Evolutionary conservation across 2,888 invertebrate genomes (phyloP), one percentile per base, ranked within the genome.

Genomic region (Hirtodrosophila trivittata): DNA sequence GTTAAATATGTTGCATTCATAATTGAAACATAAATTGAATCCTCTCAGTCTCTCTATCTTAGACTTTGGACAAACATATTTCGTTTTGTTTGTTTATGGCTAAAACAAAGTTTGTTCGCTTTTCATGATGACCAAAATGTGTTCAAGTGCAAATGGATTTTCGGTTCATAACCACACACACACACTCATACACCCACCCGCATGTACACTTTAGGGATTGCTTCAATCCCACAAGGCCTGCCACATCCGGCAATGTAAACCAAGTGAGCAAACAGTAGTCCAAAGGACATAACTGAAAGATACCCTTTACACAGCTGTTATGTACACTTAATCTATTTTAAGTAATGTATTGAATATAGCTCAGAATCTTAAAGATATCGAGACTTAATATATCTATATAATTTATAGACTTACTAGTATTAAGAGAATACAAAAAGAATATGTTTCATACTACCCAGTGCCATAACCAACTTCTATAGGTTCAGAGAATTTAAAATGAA

Each of bases 111-210:
- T 58, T 55, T 49, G 52, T 47, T 58, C 55, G 62, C 46, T 63
- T 68, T 55, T 69, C 59, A 63, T 67, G 65, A 64, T 49, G 52
- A 37, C 66, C 66, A 45, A 62, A 77, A 65, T 64, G 60, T 74
- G 69, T 72, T 76, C 68, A 52, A 74, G 71, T 66, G 74, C 64
- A 78, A 85, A 85, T 85, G 75, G 86, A 78, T 75, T 82, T 72
- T 85, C 56, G 64, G 66, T 76, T 69, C 80, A 82, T 75, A 74
- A 65, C 69, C 74, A 51, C 49, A 67, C 51, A 59, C 14, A 32
- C 26, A 21, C 10, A 51, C 12, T 26, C 35, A 46, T 9, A 43
- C 52, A 41, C 26, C 10, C 28, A 37, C 56, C 43, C 33, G 55
- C 16, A 49, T 47, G 55, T 49, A 59, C 50, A 72, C 66, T 65